A percentile compares a stretch with the other conserved stretches of the same genome.
Evolutionary conservation across 2,113 vertebrate genomes (phyloP).

Genomic region (Plecturocebus donacophilus): DNA sequence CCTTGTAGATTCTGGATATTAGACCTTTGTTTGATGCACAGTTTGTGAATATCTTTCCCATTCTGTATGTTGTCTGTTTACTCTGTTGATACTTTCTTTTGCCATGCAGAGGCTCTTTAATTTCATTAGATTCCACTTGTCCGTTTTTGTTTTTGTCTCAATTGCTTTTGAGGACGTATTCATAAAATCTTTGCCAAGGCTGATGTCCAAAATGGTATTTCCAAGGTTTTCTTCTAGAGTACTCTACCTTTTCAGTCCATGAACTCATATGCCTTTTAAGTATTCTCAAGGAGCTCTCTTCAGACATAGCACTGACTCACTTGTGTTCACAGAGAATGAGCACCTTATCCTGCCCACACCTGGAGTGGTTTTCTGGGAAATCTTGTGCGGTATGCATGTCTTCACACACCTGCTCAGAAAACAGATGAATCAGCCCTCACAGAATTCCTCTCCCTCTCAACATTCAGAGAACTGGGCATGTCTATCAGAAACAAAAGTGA

Average conservation of each 20-base stretch:
- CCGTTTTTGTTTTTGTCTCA: too few species aligned
- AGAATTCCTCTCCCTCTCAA: background rate
- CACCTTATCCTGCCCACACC: background rate
- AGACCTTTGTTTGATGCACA: too few species aligned
- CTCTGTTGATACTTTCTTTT: too few species aligned
- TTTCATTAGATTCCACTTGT: too few species aligned
- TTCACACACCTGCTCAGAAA: background rate
- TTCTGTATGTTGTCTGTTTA: too few species aligned
- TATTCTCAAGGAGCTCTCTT: background rate
- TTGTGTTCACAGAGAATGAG: background rate
- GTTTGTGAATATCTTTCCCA: too few species aligned
- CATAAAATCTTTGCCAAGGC: too few species aligned
- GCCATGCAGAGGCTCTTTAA: too few species aligned
- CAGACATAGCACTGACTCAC: background rate
- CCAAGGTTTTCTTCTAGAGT: too few species aligned
- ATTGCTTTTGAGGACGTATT: too few species aligned
- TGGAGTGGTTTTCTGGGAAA: background rate
- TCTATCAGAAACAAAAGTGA: background rate
- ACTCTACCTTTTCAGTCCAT: background rate
- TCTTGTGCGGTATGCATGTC: accelerated
- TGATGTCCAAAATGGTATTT: too few species aligned
- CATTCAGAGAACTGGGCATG: background rate
- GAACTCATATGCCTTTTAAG: background rate
- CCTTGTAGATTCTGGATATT: too few species aligned
- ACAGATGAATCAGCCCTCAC: background rate